phyloP scores from a whole-genome alignment of 2,888 invertebrate genomes.

The Sphaerolaimus hirsutus region DNA sequence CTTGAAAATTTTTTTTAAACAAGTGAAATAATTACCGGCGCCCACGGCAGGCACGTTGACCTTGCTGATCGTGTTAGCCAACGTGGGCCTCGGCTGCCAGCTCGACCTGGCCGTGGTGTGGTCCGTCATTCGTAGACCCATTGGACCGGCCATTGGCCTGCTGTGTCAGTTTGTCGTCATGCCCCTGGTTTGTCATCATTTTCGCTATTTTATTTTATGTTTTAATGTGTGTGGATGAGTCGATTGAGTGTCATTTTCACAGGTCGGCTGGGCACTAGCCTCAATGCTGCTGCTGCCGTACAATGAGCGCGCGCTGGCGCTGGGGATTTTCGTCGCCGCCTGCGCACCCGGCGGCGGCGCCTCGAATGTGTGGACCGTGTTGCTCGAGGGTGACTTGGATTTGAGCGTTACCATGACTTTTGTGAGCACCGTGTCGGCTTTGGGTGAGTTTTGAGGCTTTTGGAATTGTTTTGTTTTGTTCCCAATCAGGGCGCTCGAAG shows the following conservation, averaged over 20 bases:
- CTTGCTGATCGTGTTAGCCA: conserved; percentile 17
- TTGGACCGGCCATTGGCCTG: conserved; percentile 32
- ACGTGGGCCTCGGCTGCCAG: conserved; percentile 23
- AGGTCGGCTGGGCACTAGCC: conserved; percentile 20
- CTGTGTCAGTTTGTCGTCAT: conserved; percentile 33
- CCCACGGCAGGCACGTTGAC: conserved; percentile 17
- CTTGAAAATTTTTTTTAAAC: no score
- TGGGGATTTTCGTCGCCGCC: conserved; percentile 31
- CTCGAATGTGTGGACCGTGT: conserved; percentile 79
- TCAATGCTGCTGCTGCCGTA: conserved; percentile 14
- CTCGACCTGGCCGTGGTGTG: conserved; percentile 17
- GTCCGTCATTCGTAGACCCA: conserved; percentile 28
- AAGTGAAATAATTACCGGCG: no score
- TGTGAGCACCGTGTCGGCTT: conserved; percentile 58
- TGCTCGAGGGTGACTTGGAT: conserved; percentile 70
- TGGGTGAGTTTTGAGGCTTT: conserved; percentile 45
- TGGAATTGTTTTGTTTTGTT: no score
- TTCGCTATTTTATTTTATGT: no score
- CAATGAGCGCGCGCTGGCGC: conserved; percentile 17
- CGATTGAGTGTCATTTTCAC: neutral
- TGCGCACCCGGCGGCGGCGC: conserved; percentile 47
- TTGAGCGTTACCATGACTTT: conserved; percentile 85
- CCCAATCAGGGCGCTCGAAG: no score
- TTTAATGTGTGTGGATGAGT: no score
- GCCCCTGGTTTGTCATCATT: conserved; percentile 34